phyloP scores from a whole-genome alignment of 2,888 invertebrate species.

The Xestobium rufovillosum region DNA sequence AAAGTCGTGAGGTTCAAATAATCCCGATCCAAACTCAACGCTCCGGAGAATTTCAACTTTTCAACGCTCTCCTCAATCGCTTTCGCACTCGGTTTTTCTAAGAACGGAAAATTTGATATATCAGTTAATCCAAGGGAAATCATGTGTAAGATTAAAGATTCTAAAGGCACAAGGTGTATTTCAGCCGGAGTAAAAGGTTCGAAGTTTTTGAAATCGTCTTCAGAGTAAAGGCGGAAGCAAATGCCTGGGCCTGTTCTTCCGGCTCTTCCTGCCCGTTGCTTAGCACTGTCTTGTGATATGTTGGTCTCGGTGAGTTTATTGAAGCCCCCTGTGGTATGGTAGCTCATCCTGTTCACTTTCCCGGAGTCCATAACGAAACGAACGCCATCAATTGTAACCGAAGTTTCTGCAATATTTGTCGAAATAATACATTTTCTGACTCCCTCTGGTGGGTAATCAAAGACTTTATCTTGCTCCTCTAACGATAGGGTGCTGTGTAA shows the following conservation, averaged over 20 bases:
- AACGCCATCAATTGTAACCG: constrained; percentile 96
- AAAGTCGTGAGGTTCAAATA: constrained; percentile 61
- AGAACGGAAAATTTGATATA: constrained; percentile 86
- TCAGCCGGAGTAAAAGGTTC: constrained; percentile 86
- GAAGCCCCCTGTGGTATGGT: constrained; percentile 84
- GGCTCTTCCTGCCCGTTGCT: constrained; percentile 92
- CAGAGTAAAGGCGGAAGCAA: constrained; percentile 84
- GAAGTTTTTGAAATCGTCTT: constrained; percentile 71
- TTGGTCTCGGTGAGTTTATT: constrained; percentile 88
- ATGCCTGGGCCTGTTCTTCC: constrained; percentile 93
- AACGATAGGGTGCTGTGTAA: constrained; percentile 89
- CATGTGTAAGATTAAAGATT: constrained; percentile 87
- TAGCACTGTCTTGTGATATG: constrained; percentile 96
- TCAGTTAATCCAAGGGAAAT: constrained; percentile 88
- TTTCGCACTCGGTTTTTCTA: constrained; percentile 82
- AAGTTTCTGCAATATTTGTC: constrained; percentile 98
- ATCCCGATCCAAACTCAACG: constrained; percentile 69
- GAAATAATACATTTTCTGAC: constrained; percentile 94
- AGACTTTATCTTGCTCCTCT: constrained; percentile 94
- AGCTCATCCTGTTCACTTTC: constrained; percentile 96
- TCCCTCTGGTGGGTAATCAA: constrained; percentile 91
- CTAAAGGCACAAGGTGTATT: constrained; percentile 88
- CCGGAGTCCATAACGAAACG: constrained; percentile 97
- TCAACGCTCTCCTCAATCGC: constrained; percentile 81
- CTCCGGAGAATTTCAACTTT: constrained; percentile 76